Conservation (phyloP, 1,140 invertebrate species). For the Papilio aristodemus region DNA sequence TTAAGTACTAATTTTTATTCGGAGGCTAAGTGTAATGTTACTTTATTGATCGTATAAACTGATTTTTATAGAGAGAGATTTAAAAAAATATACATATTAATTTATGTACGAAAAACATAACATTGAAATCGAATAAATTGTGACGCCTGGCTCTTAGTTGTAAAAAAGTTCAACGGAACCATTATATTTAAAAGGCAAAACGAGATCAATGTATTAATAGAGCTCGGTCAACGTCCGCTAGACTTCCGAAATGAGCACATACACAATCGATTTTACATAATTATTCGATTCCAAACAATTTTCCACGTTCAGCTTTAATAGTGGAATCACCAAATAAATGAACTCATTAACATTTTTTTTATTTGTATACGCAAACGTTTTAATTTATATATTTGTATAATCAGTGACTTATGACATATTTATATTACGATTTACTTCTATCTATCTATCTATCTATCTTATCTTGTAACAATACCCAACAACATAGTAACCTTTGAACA, state of each 20-base stretch:
- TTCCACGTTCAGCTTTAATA: conserved; percentile 18
- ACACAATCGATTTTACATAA: conserved; percentile 30
- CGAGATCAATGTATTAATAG: conserved; percentile 41
- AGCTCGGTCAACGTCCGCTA: conserved; percentile 41
- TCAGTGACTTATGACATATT: background rate
- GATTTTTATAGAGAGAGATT: no score
- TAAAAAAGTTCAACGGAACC: conserved; percentile 46
- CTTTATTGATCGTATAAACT: no score
- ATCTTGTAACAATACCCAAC: no score
- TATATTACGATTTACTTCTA: background rate
- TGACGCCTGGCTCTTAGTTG: conserved; percentile 21
- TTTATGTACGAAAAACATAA: background rate
- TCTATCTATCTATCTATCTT: no score
- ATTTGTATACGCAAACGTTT: background rate
- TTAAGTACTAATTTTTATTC: no score
- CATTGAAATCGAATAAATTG: conserved; percentile 26
- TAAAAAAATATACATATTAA: background rate
- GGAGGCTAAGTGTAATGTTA: no score
- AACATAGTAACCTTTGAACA: no score
- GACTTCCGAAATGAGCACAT: conserved; percentile 31
- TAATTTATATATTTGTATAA: background rate
- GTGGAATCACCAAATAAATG: conserved; percentile 7
- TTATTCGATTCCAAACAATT: conserved; percentile 30
- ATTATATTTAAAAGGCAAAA: conserved; percentile 48
- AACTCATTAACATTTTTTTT: conserved; percentile 5